Evolutionary conservation across 2,888 invertebrate species (phyloP).

Genomic region (Melieria crassipennis): DNA sequence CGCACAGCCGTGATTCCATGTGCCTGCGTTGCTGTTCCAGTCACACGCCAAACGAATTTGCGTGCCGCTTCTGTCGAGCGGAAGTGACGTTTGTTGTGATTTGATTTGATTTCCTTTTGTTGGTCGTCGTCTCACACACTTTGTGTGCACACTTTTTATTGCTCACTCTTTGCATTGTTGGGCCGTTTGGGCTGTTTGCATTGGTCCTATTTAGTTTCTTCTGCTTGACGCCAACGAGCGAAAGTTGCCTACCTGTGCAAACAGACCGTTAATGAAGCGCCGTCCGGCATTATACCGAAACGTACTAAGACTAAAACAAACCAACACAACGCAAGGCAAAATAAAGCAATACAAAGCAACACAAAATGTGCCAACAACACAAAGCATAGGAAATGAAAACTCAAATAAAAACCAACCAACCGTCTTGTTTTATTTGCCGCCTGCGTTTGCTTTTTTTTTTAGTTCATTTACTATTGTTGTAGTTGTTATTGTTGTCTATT

Average conservation of each 20-base stretch:
- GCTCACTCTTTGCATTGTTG: neutral
- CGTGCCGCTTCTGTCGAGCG: neutral
- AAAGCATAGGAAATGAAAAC: constrained; percentile 2
- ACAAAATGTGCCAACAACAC: neutral
- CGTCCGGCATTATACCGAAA: too few relatives aligned
- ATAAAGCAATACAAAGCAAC: neutral
- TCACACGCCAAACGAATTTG: neutral
- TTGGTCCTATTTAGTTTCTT: neutral
- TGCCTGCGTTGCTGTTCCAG: too few relatives aligned
- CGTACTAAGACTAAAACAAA: neutral
- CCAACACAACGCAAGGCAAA: neutral
- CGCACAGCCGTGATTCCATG: too few relatives aligned
- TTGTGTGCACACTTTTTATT: neutral
- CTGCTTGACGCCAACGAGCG: too few relatives aligned
- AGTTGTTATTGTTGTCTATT: neutral
- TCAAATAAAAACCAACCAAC: neutral
- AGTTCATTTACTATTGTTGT: neutral
- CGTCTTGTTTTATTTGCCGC: neutral
- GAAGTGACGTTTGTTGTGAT: neutral
- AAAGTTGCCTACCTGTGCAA: too few relatives aligned
- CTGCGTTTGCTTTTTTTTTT: neutral
- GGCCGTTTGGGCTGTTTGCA: neutral
- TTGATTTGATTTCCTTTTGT: neutral
- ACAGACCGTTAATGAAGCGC: too few relatives aligned
- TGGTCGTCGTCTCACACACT: neutral